Evolutionary conservation across 2,888 invertebrate genomes (phyloP).

Genomic region (Belgica antarctica): DNA sequence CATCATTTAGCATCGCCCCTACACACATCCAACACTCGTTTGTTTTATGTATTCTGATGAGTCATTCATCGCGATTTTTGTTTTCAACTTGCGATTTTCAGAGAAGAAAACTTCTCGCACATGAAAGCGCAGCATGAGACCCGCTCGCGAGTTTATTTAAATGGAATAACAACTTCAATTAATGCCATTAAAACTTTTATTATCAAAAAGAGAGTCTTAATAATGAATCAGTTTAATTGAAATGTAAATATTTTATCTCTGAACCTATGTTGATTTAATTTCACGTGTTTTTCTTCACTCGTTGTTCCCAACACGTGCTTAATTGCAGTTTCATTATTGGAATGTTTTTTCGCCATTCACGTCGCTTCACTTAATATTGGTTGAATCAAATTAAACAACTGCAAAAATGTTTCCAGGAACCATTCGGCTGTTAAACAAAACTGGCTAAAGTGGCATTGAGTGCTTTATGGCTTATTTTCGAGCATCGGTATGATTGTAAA

Average conservation of each 20-base stretch:
- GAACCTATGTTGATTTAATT: slow-evolving; percentile 15
- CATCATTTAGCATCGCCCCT: too few relatives aligned
- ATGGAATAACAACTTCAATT: slow-evolving; percentile 41
- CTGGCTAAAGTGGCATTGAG: too few relatives aligned
- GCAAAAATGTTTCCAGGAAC: too few relatives aligned
- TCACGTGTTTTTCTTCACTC: background rate
- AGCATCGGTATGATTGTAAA: background rate
- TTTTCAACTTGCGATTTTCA: too few relatives aligned
- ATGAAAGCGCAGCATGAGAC: too few relatives aligned
- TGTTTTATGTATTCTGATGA: too few relatives aligned
- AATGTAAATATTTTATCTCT: slow-evolving; percentile 42
- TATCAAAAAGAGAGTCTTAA: slow-evolving; percentile 14
- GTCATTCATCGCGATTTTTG: too few relatives aligned
- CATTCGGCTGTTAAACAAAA: too few relatives aligned
- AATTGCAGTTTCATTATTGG: slow-evolving; percentile 7
- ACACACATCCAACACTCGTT: too few relatives aligned
- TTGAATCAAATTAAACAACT: background rate
- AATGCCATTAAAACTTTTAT: slow-evolving; percentile 40
- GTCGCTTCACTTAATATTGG: background rate
- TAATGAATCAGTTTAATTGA: slow-evolving; percentile 39
- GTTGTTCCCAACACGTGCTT: background rate
- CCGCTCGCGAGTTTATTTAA: background rate
- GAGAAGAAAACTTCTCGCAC: too few relatives aligned
- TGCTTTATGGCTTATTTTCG: too few relatives aligned
- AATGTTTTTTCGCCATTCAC: background rate